Conservation (phyloP, 2,113 vertebrate species). For the Lepus timidus region DNA sequence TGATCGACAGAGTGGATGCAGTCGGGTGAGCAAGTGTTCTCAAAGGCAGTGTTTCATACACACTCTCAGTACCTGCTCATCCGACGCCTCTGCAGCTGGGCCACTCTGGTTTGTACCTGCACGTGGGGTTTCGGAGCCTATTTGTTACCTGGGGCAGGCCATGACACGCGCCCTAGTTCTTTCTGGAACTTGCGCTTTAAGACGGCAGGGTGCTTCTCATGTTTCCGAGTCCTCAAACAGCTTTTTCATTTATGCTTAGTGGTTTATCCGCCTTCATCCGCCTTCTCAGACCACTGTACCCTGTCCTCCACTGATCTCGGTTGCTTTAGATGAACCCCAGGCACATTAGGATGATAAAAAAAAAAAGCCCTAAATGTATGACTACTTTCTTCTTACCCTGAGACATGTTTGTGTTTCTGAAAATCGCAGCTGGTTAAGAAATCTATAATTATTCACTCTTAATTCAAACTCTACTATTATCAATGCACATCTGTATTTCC, state of each 20-base stretch:
- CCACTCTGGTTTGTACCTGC: not conserved
- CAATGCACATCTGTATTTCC: conserved; percentile 56
- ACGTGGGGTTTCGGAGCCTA: not conserved
- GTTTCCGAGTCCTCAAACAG: not conserved
- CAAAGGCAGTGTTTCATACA: not conserved
- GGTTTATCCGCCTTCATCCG: not conserved
- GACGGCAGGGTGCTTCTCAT: not conserved
- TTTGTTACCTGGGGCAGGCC: not conserved
- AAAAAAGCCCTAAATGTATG: conserved; percentile 8
- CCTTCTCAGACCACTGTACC: not conserved
- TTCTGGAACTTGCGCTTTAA: not conserved
- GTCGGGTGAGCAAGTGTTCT: fast-evolving
- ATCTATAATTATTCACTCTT: conserved; percentile 62
- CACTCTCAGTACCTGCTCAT: not conserved
- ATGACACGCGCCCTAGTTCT: fast-evolving
- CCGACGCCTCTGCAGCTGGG: not conserved
- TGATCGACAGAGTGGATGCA: no score
- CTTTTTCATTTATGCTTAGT: not conserved
- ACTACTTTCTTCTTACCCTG: conserved; percentile 34
- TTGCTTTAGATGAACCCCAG: conserved; percentile 38
- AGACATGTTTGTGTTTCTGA: conserved; percentile 39
- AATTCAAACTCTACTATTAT: conserved; percentile 53
- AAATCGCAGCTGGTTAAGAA: conserved; percentile 64
- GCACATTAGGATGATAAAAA: not conserved
- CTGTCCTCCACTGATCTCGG: not conserved